phyloP scores from a whole-genome alignment of 2,797 vertebrate genomes.

The Acropternis orthonyx region DNA sequence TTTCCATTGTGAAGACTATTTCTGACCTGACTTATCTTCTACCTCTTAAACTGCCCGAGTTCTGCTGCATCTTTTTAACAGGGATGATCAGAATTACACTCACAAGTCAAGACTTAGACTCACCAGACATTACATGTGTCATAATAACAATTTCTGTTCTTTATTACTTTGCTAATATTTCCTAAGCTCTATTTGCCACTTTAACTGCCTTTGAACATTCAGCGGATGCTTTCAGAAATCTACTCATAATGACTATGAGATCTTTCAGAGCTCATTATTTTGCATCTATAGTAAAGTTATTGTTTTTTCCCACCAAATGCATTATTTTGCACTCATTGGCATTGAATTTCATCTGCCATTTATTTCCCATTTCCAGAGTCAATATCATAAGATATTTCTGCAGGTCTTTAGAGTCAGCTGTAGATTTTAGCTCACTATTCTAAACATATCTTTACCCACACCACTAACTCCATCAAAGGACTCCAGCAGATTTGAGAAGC shows the following conservation, averaged over 20 bases:
- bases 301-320: not conserved
- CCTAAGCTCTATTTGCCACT: slow-evolving; percentile 20
- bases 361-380: slow-evolving; percentile 16
- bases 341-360: slow-evolving; percentile 3
- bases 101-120: not conserved
- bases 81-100: not conserved
- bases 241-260: slow-evolving; percentile 3
- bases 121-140: not conserved
- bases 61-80: not conserved
- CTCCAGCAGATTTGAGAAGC: not conserved
- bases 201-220: slow-evolving; percentile 7
- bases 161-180: slow-evolving; percentile 28
- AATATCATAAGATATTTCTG: not conserved
- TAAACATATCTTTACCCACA: not conserved
- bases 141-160: not conserved
- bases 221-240: slow-evolving; percentile 39
- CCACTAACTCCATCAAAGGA: not conserved
- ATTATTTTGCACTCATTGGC: slow-evolving; percentile 31
- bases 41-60: not conserved
- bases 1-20: not conserved
- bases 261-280: slow-evolving; percentile 6
- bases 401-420: not conserved
- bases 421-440: not conserved
- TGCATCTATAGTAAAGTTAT: not conserved
- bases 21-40: not conserved